These are phyloP conservation scores for Heliconius charithonia DNA, from an alignment of 2,888 invertebrate species.

Conservation along the genomic window DNA sequence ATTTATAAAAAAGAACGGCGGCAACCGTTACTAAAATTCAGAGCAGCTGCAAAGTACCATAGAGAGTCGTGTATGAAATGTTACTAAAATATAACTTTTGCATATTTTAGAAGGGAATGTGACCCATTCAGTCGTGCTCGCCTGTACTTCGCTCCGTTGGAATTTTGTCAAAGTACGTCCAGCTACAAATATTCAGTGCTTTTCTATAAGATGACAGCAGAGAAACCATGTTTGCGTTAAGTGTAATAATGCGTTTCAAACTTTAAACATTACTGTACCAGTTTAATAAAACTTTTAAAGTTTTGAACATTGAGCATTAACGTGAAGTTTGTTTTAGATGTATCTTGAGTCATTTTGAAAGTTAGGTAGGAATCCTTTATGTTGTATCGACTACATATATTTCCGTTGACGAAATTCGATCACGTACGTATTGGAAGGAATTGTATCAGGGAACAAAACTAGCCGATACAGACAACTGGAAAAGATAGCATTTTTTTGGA, in stretches of 20 bases:
- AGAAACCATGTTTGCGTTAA: background rate
- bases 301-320: background rate
- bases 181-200: constrained; percentile 53
- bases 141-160: constrained; percentile 57
- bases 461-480: constrained; percentile 34
- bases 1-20: constrained; percentile 43
- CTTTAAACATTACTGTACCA: constrained; percentile 4
- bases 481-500: background rate
- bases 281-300: constrained; percentile 8
- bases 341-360: constrained; percentile 22
- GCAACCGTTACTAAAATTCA: constrained; percentile 41
- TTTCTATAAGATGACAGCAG: constrained; percentile 50
- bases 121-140: constrained; percentile 60
- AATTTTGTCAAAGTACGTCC: constrained; percentile 69
- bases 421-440: constrained; percentile 44
- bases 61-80: constrained; percentile 50
- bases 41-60: constrained; percentile 45
- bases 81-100: constrained; percentile 64
- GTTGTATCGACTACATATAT: constrained; percentile 39
- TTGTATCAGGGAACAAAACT: constrained; percentile 45
- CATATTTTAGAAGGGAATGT: constrained; percentile 65
- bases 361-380: constrained; percentile 25
- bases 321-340: background rate
- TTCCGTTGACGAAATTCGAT: constrained; percentile 47
- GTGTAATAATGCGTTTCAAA: background rate